A percentile compares a stretch with the other conserved stretches of the same genome.
These are phyloP conservation scores for Dusona sp. DNA, from an alignment of 2,888 invertebrate species.

Conservation along the genomic window DNA sequence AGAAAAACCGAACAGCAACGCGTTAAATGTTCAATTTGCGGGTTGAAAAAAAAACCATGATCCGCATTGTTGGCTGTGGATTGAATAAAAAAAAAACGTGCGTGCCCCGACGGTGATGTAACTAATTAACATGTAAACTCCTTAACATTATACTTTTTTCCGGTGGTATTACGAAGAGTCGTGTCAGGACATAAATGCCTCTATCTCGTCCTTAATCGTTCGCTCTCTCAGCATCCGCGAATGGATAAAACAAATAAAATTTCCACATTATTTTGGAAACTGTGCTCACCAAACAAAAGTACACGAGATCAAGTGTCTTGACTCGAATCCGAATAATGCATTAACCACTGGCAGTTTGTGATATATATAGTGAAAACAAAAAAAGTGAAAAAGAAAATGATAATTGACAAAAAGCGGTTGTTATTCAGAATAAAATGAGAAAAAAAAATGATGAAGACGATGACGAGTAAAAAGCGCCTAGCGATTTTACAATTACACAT, in stretches of 20 bases:
- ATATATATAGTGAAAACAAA: conserved; percentile 83
- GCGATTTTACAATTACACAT: conserved; percentile 81
- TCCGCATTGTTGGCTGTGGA: conserved; percentile 36
- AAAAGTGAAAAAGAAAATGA: conserved; percentile 75
- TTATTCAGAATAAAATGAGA: conserved; percentile 65
- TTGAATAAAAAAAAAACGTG: conserved; percentile 34
- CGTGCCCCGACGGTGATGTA: conserved; percentile 82
- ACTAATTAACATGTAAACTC: conserved; percentile 83
- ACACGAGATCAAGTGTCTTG: conserved; percentile 57
- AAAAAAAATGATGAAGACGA: conserved; percentile 36
- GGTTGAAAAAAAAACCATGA: conserved; percentile 25
- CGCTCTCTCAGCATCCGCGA: neutral
- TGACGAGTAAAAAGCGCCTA: conserved; percentile 77
- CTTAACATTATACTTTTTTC: conserved; percentile 82
- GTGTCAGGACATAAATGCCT: conserved; percentile 63
- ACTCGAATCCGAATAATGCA: conserved; percentile 74
- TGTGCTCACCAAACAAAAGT: neutral
- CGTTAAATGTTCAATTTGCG: neutral
- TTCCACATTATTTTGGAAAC: neutral
- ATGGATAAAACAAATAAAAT: conserved; percentile 34
- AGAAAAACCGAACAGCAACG: conserved; percentile 8
- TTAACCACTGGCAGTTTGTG: conserved; percentile 83
- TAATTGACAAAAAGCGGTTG: conserved; percentile 70
- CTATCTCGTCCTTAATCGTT: conserved; percentile 18
- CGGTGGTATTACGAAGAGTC: conserved; percentile 78